A percentile compares a stretch with the other conserved stretches of the same genome.
Conservation (phyloP, 2,888 invertebrate genomes). For the Mythimna impura region DNA sequence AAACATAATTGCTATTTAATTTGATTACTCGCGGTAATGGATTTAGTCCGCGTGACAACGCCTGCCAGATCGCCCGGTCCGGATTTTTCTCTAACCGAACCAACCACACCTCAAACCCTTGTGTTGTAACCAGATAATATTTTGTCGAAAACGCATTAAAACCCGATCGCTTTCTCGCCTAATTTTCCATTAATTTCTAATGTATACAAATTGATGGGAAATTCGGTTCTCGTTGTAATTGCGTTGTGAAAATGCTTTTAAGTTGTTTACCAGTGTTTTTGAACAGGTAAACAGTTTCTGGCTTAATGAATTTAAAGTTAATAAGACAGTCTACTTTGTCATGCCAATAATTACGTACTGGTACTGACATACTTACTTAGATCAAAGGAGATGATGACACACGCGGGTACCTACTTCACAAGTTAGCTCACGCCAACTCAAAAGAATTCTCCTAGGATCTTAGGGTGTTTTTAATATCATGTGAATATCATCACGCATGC, state of each 20-base stretch:
- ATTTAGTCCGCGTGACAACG: neutral
- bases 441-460: constrained; percentile 1
- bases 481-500: too few relatives aligned
- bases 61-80: neutral
- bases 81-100: neutral
- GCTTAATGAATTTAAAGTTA: neutral
- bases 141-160: neutral
- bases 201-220: constrained; percentile 20
- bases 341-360: neutral
- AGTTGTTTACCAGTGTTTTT: neutral
- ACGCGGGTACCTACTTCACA: neutral
- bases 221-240: constrained; percentile 18
- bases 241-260: constrained; percentile 4
- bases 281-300: neutral
- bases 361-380: neutral
- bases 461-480: too few relatives aligned
- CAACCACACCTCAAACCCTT: too few relatives aligned
- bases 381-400: neutral
- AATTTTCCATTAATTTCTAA: neutral
- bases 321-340: neutral
- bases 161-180: constrained; percentile 6
- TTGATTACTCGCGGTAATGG: constrained; percentile 8
- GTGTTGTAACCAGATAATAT: neutral
- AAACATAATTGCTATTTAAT: constrained; percentile 10
- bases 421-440: neutral